phyloP scores from a whole-genome alignment of 2,797 vertebrate genomes.

The Synaphobranchus kaupii region DNA sequence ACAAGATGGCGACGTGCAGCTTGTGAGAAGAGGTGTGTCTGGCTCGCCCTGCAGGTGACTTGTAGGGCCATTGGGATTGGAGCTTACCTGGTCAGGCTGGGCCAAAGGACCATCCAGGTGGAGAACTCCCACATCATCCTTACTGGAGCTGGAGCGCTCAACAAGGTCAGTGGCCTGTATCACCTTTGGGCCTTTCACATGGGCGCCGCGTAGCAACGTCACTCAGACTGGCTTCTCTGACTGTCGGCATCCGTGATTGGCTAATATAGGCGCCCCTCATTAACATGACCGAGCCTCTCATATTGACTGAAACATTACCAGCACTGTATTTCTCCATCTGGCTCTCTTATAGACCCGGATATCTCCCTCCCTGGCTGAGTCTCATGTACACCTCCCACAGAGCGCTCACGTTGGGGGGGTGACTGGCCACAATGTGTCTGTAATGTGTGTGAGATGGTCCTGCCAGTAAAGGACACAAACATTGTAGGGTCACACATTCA shows the following conservation, averaged over 20 bases:
- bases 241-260: background rate
- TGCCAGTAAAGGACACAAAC: background rate
- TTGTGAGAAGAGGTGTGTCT: background rate
- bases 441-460: background rate
- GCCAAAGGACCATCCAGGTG: constrained; percentile 94
- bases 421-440: background rate
- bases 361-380: background rate
- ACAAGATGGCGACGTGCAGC: too few relatives aligned
- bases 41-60: constrained; percentile 76
- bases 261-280: background rate
- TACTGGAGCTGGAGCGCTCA: constrained; percentile 87
- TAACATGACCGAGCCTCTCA: background rate
- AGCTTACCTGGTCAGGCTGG: constrained; percentile 91
- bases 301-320: background rate
- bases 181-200: background rate
- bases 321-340: background rate
- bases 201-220: background rate
- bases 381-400: background rate
- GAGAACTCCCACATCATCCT: constrained; percentile 98
- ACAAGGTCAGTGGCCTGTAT: constrained; percentile 78
- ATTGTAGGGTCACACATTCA: too few relatives aligned
- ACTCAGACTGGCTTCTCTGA: background rate
- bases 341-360: background rate
- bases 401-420: background rate
- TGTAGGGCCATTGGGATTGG: constrained; percentile 93